Evolutionary conservation across 2,888 invertebrate genomes (phyloP).

Genomic region (Apamea crenata): DNA sequence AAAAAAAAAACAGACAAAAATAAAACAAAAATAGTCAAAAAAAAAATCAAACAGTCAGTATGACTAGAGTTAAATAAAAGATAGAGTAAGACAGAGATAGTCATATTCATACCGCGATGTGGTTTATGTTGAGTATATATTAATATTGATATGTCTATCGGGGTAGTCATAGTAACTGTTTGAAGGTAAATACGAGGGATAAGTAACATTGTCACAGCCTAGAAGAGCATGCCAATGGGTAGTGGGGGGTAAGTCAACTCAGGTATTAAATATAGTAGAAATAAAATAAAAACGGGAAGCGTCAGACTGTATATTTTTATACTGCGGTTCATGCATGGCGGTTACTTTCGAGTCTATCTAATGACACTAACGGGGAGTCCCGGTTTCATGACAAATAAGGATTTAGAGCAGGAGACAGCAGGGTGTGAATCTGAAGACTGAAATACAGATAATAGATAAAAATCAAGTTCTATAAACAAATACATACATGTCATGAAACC

Average conservation of each 20-base stretch:
- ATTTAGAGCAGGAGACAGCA: conserved; percentile 63
- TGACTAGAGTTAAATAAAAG: conserved; percentile 88
- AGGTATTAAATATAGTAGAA: conserved; percentile 73
- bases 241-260: conserved; percentile 80
- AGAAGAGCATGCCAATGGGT: conserved; percentile 87
- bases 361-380: conserved; percentile 73
- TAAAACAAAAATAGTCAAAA: conserved; percentile 76
- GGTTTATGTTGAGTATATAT: conserved; percentile 82
- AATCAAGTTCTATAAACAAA: conserved; percentile 60
- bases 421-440: conserved; percentile 59
- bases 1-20: conserved; percentile 78
- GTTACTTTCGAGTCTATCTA: conserved; percentile 76
- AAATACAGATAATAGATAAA: conserved; percentile 66
- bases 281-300: conserved; percentile 79
- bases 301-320: conserved; percentile 82
- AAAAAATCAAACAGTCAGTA: conserved; percentile 90
- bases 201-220: conserved; percentile 89
- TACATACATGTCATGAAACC: conserved; percentile 85
- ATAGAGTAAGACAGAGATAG: conserved; percentile 86
- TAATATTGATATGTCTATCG: conserved; percentile 70
- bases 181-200: conserved; percentile 86
- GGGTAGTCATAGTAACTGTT: conserved; percentile 89
- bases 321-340: conserved; percentile 85
- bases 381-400: conserved; percentile 83
- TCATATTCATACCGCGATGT: conserved; percentile 89